Evolutionary conservation across 1,140 invertebrate genomes (phyloP).

Genomic region (Reticulitermes speratus): DNA sequence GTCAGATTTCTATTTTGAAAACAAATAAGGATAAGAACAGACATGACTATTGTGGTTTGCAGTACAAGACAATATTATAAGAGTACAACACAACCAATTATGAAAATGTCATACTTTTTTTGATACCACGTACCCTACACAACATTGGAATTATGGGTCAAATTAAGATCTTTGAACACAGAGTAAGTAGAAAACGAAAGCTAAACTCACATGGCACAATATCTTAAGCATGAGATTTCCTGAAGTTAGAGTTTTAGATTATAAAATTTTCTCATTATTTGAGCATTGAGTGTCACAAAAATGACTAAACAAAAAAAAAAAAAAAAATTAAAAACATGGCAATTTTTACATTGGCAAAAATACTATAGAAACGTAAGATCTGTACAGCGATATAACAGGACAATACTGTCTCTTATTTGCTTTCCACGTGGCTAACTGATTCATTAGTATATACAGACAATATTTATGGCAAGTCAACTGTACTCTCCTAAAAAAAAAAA

Average conservation of each 20-base stretch:
- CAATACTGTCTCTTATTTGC: conserved; percentile 7
- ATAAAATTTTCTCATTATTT: neutral
- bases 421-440: conserved; percentile 15
- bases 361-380: conserved; percentile 1
- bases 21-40: conserved; percentile 5
- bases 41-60: conserved; percentile 6
- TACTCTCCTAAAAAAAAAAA: neutral
- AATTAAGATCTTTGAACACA: neutral
- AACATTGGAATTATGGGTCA: neutral
- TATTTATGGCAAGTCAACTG: conserved; percentile 18
- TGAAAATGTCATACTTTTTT: conserved; percentile 15
- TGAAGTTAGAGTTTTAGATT: neutral
- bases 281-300: conserved; percentile 15
- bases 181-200: neutral
- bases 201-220: neutral
- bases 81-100: conserved; percentile 2
- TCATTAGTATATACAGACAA: conserved; percentile 13
- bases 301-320: conserved; percentile 7
- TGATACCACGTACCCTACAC: conserved; percentile 4
- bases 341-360: conserved; percentile 13
- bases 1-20: neutral
- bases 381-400: conserved; percentile 17
- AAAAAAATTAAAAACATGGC: neutral
- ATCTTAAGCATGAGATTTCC: conserved; percentile 5
- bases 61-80: conserved; percentile 10